Conservation (phyloP, 1,140 invertebrate species). For the Pachypsylla venusta region DNA sequence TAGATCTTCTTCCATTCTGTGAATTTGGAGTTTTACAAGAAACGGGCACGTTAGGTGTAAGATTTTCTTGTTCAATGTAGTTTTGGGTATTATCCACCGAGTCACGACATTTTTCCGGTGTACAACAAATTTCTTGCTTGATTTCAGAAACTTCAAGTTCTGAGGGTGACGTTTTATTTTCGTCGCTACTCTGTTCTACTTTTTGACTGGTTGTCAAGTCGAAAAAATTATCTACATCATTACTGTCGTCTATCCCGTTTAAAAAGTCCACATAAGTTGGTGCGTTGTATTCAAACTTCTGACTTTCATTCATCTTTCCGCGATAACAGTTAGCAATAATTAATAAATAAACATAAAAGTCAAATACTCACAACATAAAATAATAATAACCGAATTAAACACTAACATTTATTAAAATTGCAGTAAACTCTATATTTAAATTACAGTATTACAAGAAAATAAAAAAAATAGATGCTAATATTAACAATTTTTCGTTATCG, state of each 20-base stretch:
- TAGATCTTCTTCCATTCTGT: neutral
- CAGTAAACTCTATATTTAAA: too few relatives aligned
- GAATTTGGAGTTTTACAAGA: neutral
- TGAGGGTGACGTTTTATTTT: too few relatives aligned
- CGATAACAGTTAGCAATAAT: too few relatives aligned
- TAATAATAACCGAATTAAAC: too few relatives aligned
- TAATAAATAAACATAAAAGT: too few relatives aligned
- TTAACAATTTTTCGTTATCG: too few relatives aligned
- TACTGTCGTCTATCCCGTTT: neutral
- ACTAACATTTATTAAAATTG: too few relatives aligned
- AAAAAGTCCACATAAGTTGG: conserved; percentile 5
- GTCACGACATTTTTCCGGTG: neutral
- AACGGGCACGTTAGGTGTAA: neutral
- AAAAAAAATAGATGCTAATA: too few relatives aligned
- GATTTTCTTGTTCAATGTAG: neutral
- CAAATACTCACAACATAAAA: too few relatives aligned
- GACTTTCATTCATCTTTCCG: neutral
- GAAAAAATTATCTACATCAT: conserved; percentile 1
- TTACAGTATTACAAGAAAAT: too few relatives aligned
- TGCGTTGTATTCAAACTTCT: conserved; percentile 1
- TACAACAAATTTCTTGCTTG: neutral
- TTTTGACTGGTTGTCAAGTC: neutral
- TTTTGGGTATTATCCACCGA: too few relatives aligned
- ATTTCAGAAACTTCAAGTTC: neutral
- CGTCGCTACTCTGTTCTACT: too few relatives aligned